Evolutionary conservation across 2,888 invertebrate species (phyloP), one percentile per base, ranked within the genome.

Genomic region (Theretra japonica): DNA sequence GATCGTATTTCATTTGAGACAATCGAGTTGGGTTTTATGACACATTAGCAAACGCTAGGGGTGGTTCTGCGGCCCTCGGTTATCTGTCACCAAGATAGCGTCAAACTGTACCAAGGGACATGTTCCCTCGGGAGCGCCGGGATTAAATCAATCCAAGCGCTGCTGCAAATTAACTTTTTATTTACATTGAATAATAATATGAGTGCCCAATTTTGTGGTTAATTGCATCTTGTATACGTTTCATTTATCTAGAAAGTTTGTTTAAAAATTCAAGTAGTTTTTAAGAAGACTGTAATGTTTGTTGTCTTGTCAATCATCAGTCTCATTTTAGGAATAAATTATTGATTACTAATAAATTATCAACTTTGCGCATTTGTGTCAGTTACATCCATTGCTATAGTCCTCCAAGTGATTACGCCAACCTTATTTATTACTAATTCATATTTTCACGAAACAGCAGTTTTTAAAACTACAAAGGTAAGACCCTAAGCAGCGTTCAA

Each of bases 21-120:
- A 89, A 92, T 91, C 86, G 87, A 86, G 85, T 87, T 85, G 83
- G 88, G 90, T 89, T 90, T 93, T 93, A 92, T 92, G 92, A 93
- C 91, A 89, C 92, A 92, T 93, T 92, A 92, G 86, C 79, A 76
- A 76, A 82, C 78, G 80, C 73, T 77, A 79, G 82, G 86, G 87
- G 86, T 84, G 79, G 77, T 80, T 71, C 75, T 77, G 75, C 80
- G 81, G 82, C 86, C 88, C 88, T 84, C 77, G 79, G 88, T 85
- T 90, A 90, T 90, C 90, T 88, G 88, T 91, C 91, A 90, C 86
- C 83, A 85, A 88, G 90, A 92, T 92, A 90, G 87, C 88, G 92
- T 90, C 91, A 88, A 89, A 84, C 88, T 87, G 88, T 89, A 89
- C 88, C 82, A 72, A 79, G 90, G 90, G 91, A 88, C 74, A 74